Conservation (phyloP, 2,888 invertebrate genomes). For the Neoitamus cyanurus region DNA sequence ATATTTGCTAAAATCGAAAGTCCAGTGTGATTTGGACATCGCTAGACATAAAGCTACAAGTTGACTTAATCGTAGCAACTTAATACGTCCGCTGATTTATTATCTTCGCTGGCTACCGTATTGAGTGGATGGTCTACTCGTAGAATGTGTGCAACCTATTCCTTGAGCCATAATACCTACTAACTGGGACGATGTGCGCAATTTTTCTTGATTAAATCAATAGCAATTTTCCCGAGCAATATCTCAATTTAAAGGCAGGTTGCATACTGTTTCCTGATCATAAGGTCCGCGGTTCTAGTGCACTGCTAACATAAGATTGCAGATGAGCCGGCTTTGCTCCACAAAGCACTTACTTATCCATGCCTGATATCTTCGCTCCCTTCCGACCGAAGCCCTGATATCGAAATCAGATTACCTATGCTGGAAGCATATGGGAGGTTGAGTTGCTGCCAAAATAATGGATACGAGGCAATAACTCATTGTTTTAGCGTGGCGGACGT, state of each 20-base stretch:
- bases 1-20: no score
- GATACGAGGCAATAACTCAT: conserved; percentile 5
- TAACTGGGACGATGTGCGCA: neutral
- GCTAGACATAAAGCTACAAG: no score
- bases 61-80: no score
- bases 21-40: no score
- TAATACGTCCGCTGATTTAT: no score
- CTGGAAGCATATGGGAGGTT: neutral
- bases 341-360: neutral
- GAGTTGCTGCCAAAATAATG: conserved; percentile 13
- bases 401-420: conserved; percentile 14
- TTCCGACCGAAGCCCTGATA: neutral
- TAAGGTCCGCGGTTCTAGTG: neutral
- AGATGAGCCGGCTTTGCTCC: neutral
- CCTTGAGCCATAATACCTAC: neutral
- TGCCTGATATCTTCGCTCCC: neutral
- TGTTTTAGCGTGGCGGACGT: conserved; percentile 30
- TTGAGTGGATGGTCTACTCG: neutral
- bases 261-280: neutral
- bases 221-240: neutral
- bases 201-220: neutral
- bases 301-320: neutral
- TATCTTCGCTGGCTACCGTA: neutral
- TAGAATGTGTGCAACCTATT: no score
- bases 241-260: neutral